Evolutionary conservation across 2,797 vertebrate species (phyloP), one percentile per base, ranked within the genome.

Genomic region (Silurus lanzhouensis): DNA sequence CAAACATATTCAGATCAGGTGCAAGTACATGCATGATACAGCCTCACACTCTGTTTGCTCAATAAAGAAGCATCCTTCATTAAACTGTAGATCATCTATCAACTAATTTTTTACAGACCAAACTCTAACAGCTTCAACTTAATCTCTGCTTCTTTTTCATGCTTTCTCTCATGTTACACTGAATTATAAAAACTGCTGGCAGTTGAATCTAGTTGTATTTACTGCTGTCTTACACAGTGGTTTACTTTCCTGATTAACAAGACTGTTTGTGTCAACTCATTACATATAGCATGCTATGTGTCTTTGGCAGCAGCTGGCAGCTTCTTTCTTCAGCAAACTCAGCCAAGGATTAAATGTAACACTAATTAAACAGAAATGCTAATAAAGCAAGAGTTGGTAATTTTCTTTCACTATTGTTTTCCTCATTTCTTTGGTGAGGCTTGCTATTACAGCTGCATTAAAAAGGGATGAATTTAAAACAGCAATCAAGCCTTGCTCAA

Each of bases 311-410:
- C 84, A 81, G 79, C 46, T 76, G 48, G 52, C 71, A 82, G 79
- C 60, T 68, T 68, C 70, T 46, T 67, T 82, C 79, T 68, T 67
- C 55, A 66, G 17, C 61, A 76, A 82, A 66, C 52, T 58, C 79
- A 82, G 70, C 79, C 48, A 70, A 22, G 27, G 38, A 85, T 82
- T 10, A 76, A 77, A 82, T 9, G 55, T 17, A 86, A 70, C 63
- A 86, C 48, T 85, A 27, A 75, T 76, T 82, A 77, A 86, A 77
- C 17, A 31, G n/a, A 70, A 66, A 63, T 81, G 70, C 71, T 77
- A 68, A 86, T 82, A 60, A 77, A 86, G 70, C 15, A 8, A 44
- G 12, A 72, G 25, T 44, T 64, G 44, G 58, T 31, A 27, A 38
- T 57, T 74, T 81, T 63, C 60, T 57, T 57, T 60, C 44, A 38